phyloP scores from a whole-genome alignment of 2,797 vertebrate genomes.

The Dipus sagitta region DNA sequence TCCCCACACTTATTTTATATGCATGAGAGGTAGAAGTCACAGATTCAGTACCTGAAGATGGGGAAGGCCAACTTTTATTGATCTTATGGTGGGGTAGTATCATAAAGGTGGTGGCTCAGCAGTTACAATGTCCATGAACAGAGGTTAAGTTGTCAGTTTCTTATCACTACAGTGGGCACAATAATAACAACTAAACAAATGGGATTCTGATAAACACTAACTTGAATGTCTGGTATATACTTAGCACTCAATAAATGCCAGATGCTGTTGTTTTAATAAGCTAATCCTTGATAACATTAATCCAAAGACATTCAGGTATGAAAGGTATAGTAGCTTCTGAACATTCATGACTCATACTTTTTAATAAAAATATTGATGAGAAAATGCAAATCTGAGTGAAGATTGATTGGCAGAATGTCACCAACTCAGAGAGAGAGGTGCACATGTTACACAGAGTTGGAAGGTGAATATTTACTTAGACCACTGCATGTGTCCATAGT shows the following conservation, averaged over 20 bases:
- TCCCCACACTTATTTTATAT: not conserved
- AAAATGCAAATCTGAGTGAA: not conserved
- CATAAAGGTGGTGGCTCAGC: not conserved
- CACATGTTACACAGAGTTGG: not conserved
- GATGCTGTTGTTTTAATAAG: not conserved
- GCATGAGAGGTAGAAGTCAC: not conserved
- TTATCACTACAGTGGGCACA: not conserved
- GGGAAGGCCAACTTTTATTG: not conserved
- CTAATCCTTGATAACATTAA: not conserved
- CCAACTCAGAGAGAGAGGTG: not conserved
- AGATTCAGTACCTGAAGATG: not conserved
- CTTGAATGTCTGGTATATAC: not conserved
- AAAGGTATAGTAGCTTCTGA: not conserved
- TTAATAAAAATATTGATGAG: not conserved
- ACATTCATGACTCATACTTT: not conserved
- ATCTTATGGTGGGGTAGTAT: not conserved
- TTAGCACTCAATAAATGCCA: not conserved
- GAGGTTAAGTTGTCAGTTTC: not conserved
- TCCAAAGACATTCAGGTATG: not conserved
- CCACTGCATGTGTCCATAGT: rapidly evolving
- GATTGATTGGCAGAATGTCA: not conserved
- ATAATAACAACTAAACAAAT: not conserved
- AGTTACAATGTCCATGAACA: not conserved
- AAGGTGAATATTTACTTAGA: not conserved
- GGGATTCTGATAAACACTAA: not conserved